Evolutionary conservation across 2,797 vertebrate species (phyloP).

Genomic region (Enteromius trimaculatus): DNA sequence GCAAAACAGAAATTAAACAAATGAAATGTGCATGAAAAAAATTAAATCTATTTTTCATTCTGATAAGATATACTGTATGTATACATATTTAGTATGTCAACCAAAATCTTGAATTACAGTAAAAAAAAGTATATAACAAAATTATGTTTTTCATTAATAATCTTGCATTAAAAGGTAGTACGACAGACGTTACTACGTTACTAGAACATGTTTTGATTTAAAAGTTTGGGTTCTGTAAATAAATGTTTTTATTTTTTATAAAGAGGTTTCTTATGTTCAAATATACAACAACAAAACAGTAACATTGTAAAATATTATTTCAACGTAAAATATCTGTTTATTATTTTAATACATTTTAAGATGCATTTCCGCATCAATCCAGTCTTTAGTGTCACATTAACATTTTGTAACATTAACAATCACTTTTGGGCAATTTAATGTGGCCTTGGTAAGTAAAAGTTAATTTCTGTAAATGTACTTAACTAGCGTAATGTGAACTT

Average conservation of each 20-base stretch:
- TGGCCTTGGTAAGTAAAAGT: background rate
- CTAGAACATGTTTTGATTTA: background rate
- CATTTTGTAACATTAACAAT: background rate
- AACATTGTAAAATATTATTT: background rate
- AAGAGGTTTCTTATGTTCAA: background rate
- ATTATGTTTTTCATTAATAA: background rate
- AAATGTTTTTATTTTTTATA: background rate
- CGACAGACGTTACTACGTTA: background rate
- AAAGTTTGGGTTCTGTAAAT: background rate
- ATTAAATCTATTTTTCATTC: background rate
- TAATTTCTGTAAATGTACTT: background rate
- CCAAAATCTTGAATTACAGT: background rate
- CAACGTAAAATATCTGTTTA: background rate
- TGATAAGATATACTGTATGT: background rate
- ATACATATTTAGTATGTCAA: background rate
- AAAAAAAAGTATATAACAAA: background rate
- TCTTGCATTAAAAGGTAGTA: background rate
- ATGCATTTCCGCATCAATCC: background rate
- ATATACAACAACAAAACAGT: background rate
- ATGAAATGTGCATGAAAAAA: background rate
- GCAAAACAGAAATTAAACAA: background rate
- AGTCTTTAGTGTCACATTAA: background rate
- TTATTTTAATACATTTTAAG: background rate
- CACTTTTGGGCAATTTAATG: background rate
- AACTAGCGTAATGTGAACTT: background rate